Conservation (phyloP, 2,113 vertebrate genomes). For the Saccopteryx leptura region DNA sequence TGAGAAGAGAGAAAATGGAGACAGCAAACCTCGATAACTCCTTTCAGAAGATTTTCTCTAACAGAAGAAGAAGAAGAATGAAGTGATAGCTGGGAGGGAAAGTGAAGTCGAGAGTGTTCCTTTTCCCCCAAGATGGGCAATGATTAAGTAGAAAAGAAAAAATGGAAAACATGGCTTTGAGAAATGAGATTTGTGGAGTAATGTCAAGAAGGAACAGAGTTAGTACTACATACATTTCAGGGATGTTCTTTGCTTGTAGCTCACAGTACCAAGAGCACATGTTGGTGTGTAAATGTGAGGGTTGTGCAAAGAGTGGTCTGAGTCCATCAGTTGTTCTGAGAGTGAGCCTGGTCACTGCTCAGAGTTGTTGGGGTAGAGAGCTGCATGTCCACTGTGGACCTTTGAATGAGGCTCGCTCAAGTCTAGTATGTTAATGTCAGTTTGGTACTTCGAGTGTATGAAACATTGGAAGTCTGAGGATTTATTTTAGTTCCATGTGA, state of each 20-base stretch:
- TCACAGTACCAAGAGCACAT: neutral
- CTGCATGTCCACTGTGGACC: neutral
- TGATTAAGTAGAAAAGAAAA: neutral
- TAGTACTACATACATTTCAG: neutral
- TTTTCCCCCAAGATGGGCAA: neutral
- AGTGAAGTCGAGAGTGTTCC: neutral
- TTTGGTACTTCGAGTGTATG: neutral
- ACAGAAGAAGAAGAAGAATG: neutral
- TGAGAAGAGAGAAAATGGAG: neutral
- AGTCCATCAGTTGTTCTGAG: neutral
- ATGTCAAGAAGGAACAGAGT: neutral
- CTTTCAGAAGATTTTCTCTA: neutral
- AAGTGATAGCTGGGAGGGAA: neutral
- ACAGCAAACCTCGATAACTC: neutral
- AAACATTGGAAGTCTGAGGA: neutral
- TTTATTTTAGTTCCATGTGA: neutral
- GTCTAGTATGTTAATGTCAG: neutral
- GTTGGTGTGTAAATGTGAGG: neutral
- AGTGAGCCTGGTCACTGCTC: neutral
- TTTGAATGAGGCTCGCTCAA: neutral
- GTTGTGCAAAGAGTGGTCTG: accelerated
- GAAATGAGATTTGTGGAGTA: neutral
- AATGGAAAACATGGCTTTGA: neutral
- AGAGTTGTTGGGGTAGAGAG: neutral
- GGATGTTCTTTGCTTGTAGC: neutral